Base-by-base conservation (phyloP, 2,888 invertebrate genomes). In the Lepas anatifera region DNA sequence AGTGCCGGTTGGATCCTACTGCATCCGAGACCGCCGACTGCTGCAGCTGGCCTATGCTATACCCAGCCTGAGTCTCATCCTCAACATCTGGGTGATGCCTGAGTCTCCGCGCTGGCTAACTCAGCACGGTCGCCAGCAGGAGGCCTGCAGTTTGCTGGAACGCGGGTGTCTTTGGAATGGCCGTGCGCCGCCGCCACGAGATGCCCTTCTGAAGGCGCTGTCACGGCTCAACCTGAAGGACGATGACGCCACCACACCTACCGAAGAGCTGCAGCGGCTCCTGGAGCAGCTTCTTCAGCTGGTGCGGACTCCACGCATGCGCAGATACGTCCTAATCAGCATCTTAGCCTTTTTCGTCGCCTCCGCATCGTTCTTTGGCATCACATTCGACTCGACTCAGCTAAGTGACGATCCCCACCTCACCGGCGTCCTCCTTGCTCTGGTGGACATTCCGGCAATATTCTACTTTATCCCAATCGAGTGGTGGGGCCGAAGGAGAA, bases 51-150 rank as follows among this genome's bases (percentile, higher is more conserved):
- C 85, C 0, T 84, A 88, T 73, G 87, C 88, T 0, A 76, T 87
- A 67, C 86, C 86, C 0, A 85, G 85, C 0, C 76, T 87, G 43
- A 74, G 89, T 48, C 81, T 88, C 73, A 77, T 85, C 41, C 72
- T 78, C 1, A 82, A 84, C 74, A 80, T 81, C 70, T 84, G 83
- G 85, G 76, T 89, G 11, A 80, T 90, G 69, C 89, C 89, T 0
- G 91, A 91, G 80, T 90, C 90, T 3, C 90, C 91, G 0, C 83
- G 90, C 69, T 91, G 90, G 90, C 81, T 90, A 13, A 83, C 89
- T n/a, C n/a, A n/a, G n/a, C n/a, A n/a, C n/a, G n/a, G n/a, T n/a
- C n/a, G n/a, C n/a, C n/a, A n/a, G n/a, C n/a, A n/a, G n/a, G n/a
- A n/a, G n/a, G n/a, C n/a, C n/a, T n/a, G n/a, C n/a, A n/a, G n/a